phyloP scores from a whole-genome alignment of 2,888 invertebrate genomes.

The Marasmarcha lunaedactyla region DNA sequence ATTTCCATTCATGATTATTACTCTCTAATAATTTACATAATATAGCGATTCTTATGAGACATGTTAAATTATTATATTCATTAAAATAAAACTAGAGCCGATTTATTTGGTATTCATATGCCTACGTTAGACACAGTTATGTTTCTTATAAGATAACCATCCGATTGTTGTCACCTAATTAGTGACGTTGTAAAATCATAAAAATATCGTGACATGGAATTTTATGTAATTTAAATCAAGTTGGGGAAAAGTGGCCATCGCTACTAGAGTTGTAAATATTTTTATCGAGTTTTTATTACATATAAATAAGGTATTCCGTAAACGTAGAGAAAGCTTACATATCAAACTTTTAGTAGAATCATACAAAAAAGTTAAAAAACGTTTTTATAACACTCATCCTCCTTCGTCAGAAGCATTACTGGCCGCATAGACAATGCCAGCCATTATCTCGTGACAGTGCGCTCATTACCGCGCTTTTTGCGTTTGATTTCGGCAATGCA shows the following conservation, averaged over 20 bases:
- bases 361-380: conserved; percentile 15
- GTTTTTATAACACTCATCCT: conserved; percentile 18
- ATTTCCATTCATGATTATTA: conserved; percentile 24
- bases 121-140: conserved; percentile 1
- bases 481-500: conserved; percentile 25
- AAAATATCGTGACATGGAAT: background rate
- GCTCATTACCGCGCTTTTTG: conserved; percentile 62
- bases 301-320: too few species aligned
- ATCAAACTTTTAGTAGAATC: too few species aligned
- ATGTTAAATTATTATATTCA: conserved; percentile 1
- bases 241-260: background rate
- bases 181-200: too few species aligned
- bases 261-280: too few species aligned
- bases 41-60: conserved; percentile 15
- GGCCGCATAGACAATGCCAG: conserved; percentile 52
- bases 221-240: conserved; percentile 4
- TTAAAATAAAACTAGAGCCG: conserved; percentile 1
- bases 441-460: conserved; percentile 54
- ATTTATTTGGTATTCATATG: conserved; percentile 7
- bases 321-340: too few species aligned
- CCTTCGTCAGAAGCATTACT: conserved; percentile 29
- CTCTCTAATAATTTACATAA: conserved; percentile 18
- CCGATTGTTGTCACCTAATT: background rate
- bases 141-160: background rate
- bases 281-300: too few species aligned